Evolutionary conservation across 2,888 invertebrate species (phyloP).

Genomic region (Nasonia oneida): DNA sequence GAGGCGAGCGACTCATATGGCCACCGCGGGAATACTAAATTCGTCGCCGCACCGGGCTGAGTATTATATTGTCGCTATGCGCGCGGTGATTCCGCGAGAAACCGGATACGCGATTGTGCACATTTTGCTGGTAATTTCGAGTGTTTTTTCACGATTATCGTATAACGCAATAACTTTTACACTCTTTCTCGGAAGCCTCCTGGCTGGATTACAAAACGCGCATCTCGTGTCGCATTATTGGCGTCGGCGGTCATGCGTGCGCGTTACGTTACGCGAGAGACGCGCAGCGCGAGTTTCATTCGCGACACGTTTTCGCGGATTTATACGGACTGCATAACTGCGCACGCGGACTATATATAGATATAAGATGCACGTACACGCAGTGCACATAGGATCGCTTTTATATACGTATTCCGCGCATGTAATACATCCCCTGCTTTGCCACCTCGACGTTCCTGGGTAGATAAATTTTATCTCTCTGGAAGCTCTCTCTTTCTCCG

Average conservation of each 20-base stretch:
- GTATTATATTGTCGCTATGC: conserved; percentile 19
- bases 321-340: conserved; percentile 10
- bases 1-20: conserved; percentile 70
- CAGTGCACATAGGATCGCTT: neutral
- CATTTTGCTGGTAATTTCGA: neutral
- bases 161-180: neutral
- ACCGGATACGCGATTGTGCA: neutral
- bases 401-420: neutral
- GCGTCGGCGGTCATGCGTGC: neutral
- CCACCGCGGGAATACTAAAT: conserved; percentile 73
- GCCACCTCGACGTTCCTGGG: neutral
- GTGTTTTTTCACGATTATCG: neutral
- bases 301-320: conserved; percentile 13
- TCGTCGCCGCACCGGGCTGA: neutral
- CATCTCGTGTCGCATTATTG: neutral
- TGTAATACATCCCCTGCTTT: neutral
- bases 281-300: neutral
- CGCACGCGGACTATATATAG: neutral
- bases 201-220: neutral
- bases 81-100: neutral
- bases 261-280: no score
- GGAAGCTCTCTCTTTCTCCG: neutral
- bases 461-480: neutral
- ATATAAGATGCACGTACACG: neutral
- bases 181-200: neutral